These are phyloP conservation scores for Callimorpha dominula DNA, from an alignment of 2,888 invertebrate species.

Conservation along the genomic window DNA sequence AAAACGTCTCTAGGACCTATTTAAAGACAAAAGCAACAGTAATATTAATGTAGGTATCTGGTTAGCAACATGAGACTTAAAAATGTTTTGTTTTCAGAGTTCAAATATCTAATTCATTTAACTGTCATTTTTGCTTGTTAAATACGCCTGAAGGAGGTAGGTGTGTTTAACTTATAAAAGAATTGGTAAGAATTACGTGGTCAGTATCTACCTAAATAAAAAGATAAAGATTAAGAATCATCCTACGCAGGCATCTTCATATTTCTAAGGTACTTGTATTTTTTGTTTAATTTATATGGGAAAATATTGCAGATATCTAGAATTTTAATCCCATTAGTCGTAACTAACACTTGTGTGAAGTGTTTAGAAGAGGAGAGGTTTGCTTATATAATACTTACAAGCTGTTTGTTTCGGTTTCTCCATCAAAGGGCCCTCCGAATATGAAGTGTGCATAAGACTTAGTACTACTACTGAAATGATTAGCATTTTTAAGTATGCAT, in stretches of 20 bases:
- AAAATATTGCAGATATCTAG: neutral
- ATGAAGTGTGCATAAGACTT: neutral
- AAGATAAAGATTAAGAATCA: neutral
- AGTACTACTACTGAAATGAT: neutral
- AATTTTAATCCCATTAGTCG: neutral
- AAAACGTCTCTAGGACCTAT: neutral
- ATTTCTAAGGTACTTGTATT: neutral
- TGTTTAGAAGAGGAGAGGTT: neutral
- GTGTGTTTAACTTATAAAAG: too few species aligned
- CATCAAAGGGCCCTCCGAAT: neutral
- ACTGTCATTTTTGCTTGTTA: neutral
- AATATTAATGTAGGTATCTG: too few species aligned
- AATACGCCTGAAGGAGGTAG: too few species aligned
- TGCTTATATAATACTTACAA: neutral
- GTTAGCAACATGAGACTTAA: neutral
- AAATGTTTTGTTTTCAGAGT: neutral
- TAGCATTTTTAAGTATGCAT: neutral
- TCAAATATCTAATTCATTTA: neutral
- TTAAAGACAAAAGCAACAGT: neutral
- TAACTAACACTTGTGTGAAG: neutral
- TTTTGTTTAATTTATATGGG: neutral
- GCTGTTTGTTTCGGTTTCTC: neutral
- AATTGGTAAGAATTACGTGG: neutral
- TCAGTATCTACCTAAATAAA: neutral
- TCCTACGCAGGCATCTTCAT: neutral